Conservation (phyloP, 2,888 invertebrate genomes). For the Caenorhabditis sp. region DNA sequence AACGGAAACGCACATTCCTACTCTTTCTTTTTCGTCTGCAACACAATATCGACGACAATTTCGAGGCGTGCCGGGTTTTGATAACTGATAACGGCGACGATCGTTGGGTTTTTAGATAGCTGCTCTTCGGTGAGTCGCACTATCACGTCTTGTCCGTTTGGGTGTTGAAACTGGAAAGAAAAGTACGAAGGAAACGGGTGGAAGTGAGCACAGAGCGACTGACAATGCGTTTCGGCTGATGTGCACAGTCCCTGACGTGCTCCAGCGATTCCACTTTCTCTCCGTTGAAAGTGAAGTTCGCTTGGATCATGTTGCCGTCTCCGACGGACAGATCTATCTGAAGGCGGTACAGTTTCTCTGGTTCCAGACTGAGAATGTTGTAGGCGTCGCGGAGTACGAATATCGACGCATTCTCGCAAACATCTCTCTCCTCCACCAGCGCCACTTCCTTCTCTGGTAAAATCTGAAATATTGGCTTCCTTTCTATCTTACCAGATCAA, state of each 20-base stretch:
- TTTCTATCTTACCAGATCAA: neutral
- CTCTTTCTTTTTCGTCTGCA: slow-evolving; percentile 25
- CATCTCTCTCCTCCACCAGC: slow-evolving; percentile 22
- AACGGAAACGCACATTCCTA: slow-evolving; percentile 17
- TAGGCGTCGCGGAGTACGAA: slow-evolving; percentile 36
- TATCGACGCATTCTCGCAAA: slow-evolving; percentile 41
- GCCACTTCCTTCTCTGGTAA: slow-evolving; percentile 28
- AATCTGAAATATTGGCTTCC: slow-evolving; percentile 11
- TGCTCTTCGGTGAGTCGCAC: slow-evolving; percentile 35
- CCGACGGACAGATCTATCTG: slow-evolving; percentile 33
- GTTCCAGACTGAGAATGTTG: slow-evolving; percentile 29
- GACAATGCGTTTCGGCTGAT: slow-evolving; percentile 26
- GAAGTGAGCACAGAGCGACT: neutral
- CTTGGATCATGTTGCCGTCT: slow-evolving; percentile 19
- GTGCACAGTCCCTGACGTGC: slow-evolving; percentile 25
- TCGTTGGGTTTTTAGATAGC: slow-evolving; percentile 39
- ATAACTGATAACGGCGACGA: slow-evolving; percentile 42
- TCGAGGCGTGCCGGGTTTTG: slow-evolving; percentile 33
- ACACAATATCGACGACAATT: slow-evolving; percentile 31
- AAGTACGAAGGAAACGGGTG: neutral
- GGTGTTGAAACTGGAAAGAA: slow-evolving; percentile 52
- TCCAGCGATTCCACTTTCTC: neutral
- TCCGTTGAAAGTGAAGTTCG: slow-evolving; percentile 18
- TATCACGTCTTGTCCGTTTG: slow-evolving; percentile 39
- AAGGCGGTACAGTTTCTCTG: slow-evolving; percentile 22